Evolutionary conservation across 2,888 invertebrate genomes (phyloP).

Genomic region (Kryphioiulus occultus): DNA sequence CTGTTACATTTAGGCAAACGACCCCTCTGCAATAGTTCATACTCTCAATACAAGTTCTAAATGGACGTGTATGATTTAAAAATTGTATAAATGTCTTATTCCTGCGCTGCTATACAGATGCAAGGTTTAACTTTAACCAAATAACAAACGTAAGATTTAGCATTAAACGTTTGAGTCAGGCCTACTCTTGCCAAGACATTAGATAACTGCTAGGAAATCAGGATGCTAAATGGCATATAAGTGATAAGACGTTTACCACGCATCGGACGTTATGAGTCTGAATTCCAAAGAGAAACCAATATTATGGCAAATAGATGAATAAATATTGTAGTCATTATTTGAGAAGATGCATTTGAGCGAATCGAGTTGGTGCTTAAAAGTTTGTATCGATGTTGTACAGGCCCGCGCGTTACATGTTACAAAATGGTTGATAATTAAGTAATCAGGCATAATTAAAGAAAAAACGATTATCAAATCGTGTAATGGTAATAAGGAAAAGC

Average conservation of each 20-base stretch:
- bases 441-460: background rate
- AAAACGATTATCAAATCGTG: background rate
- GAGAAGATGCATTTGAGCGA: background rate
- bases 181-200: background rate
- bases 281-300: background rate
- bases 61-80: background rate
- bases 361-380: background rate
- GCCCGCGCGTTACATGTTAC: background rate
- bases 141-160: background rate
- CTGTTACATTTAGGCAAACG: background rate
- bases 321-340: slow-evolving; percentile 40
- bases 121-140: background rate
- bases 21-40: background rate
- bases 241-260: background rate
- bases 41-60: background rate
- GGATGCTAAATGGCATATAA: background rate
- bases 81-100: background rate
- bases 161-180: background rate
- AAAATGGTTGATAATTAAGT: background rate
- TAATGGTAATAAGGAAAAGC: background rate
- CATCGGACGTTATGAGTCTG: background rate
- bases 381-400: background rate
- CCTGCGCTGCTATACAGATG: background rate
- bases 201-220: background rate
- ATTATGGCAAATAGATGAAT: slow-evolving; percentile 32